Evolutionary conservation across 2,113 vertebrate species (phyloP).

Genomic region (Aegithalos caudatus): DNA sequence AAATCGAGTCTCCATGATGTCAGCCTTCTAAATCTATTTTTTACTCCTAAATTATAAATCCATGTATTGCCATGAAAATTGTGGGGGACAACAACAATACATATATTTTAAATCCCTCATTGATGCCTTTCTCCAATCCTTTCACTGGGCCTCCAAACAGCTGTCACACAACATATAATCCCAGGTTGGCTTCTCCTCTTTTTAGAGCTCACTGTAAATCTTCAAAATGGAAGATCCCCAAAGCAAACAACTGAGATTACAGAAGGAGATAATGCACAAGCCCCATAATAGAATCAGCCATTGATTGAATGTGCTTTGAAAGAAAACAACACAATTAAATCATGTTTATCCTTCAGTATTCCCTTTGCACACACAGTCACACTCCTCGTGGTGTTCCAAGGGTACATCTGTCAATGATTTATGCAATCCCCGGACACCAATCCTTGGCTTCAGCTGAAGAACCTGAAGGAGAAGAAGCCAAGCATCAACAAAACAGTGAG

Average conservation of each 20-base stretch:
- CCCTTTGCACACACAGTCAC: conserved; percentile 90
- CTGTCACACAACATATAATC: conserved; percentile 70
- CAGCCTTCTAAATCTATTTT: conserved; percentile 12
- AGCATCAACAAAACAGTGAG: conserved; percentile 7
- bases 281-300: conserved; percentile 69
- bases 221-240: conserved; percentile 66
- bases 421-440: conserved; percentile 82
- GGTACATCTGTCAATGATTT: conserved; percentile 91
- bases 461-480: conserved; percentile 76
- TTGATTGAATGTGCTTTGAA: conserved; percentile 56
- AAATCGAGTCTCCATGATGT: conserved; percentile 32
- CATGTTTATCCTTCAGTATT: conserved; percentile 79
- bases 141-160: conserved; percentile 70
- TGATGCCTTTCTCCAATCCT: conserved; percentile 65
- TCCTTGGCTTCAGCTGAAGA: conserved; percentile 88
- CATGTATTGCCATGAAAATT: conserved; percentile 42
- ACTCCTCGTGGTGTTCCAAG: conserved; percentile 96
- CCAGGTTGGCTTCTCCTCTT: conserved; percentile 66
- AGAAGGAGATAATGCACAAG: conserved; percentile 70
- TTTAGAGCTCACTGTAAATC: conserved; percentile 63
- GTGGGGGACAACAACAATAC: conserved; percentile 24
- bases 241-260: conserved; percentile 76
- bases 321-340: neutral
- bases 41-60: conserved; percentile 57
- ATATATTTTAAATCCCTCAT: conserved; percentile 47